These are phyloP conservation scores for Microctenopoma stevenorrisi DNA, from an alignment of 2,797 vertebrate species.

Conservation along the genomic window DNA sequence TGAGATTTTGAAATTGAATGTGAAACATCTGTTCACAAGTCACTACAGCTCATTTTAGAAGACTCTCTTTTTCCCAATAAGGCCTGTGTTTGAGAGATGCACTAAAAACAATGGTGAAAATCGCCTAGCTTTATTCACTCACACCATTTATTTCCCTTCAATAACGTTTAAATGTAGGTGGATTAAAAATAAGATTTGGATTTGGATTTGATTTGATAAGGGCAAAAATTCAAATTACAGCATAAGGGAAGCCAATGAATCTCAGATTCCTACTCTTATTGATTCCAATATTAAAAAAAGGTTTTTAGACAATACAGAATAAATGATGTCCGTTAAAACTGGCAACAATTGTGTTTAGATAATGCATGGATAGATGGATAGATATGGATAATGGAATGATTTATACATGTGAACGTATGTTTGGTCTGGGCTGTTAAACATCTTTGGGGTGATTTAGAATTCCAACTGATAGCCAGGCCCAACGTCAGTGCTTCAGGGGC, in stretches of 20 bases:
- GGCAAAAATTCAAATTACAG: not conserved
- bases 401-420: too few species aligned
- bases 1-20: constrained; percentile 32
- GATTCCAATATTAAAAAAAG: not conserved
- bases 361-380: too few species aligned
- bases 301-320: too few species aligned
- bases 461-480: too few species aligned
- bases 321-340: too few species aligned
- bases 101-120: not conserved
- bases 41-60: constrained; percentile 28
- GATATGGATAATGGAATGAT: too few species aligned
- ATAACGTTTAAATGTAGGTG: not conserved
- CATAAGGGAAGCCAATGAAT: not conserved
- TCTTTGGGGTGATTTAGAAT: too few species aligned
- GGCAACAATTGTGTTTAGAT: too few species aligned
- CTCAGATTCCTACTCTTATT: not conserved
- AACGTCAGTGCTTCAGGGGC: too few species aligned
- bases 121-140: not conserved
- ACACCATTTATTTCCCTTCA: not conserved
- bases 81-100: not conserved
- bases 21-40: constrained; percentile 68
- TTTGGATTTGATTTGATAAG: too few species aligned
- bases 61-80: constrained; percentile 4
- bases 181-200: too few species aligned
- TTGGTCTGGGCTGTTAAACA: too few species aligned